phyloP scores from a whole-genome alignment of 2,113 vertebrate species.

The Scytalopus superciliaris region DNA sequence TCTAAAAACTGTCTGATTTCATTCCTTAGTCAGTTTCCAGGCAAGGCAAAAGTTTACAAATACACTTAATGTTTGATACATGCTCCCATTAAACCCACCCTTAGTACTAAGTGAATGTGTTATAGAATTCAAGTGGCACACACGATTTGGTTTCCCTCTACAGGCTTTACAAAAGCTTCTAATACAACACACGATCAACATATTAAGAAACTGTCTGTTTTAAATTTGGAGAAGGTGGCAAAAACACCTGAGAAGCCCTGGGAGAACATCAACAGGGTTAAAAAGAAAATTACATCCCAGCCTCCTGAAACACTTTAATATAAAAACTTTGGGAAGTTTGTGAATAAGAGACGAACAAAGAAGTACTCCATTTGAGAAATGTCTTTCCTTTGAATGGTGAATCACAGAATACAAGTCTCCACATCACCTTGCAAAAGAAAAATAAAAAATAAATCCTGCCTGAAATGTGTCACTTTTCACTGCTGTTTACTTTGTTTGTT shows the following conservation, averaged over 20 bases:
- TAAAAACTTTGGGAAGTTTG: neutral
- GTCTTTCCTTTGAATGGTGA: neutral
- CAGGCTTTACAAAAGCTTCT: neutral
- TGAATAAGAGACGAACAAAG: neutral
- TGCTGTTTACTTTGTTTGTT: constrained; percentile 44
- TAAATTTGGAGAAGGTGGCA: neutral
- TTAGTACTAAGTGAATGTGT: neutral
- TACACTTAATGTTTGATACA: neutral
- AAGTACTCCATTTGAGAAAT: neutral
- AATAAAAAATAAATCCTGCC: neutral
- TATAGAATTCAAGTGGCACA: neutral
- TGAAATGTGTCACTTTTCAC: constrained; percentile 26
- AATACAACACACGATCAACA: neutral
- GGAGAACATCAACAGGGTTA: neutral
- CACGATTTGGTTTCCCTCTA: neutral
- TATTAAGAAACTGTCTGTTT: neutral
- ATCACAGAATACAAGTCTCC: neutral
- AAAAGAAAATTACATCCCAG: neutral
- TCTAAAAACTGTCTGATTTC: neutral
- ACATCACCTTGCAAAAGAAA: neutral
- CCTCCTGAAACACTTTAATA: neutral
- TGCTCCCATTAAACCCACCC: neutral
- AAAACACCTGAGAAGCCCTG: neutral
- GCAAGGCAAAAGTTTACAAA: neutral
- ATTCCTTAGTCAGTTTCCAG: neutral